These are phyloP conservation scores for Lateolabrax maculatus DNA, from an alignment of 2,797 vertebrate genomes.

Conservation along the genomic window DNA sequence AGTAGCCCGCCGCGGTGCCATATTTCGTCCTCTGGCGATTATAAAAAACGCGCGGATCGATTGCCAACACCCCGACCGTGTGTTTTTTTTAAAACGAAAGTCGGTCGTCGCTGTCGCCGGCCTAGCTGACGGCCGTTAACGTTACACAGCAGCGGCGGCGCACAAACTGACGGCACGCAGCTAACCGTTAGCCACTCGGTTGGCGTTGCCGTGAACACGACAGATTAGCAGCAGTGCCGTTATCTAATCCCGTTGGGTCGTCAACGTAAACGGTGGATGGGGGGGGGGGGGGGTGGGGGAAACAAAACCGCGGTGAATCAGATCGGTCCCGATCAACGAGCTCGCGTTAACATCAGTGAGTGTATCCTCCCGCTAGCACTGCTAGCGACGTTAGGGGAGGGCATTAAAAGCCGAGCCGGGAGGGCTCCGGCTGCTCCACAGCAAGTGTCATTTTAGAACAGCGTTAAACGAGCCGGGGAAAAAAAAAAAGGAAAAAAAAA, in stretches of 20 bases:
- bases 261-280: no score
- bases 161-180: constrained; percentile 44
- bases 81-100: constrained; percentile 41
- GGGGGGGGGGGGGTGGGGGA: no score
- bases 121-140: constrained; percentile 65
- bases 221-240: constrained; percentile 3
- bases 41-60: neutral
- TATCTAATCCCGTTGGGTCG: neutral
- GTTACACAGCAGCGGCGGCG: constrained; percentile 37
- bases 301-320: neutral
- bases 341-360: neutral
- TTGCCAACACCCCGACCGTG: constrained; percentile 5
- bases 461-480: neutral
- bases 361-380: constrained; percentile 45
- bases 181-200: constrained; percentile 26
- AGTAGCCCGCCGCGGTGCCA: fast-evolving
- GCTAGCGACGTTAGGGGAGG: constrained; percentile 68
- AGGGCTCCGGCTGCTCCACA: constrained; percentile 43
- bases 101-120: constrained; percentile 55
- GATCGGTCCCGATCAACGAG: neutral
- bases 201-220: constrained; percentile 22
- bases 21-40: fast-evolving
- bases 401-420: constrained; percentile 68
- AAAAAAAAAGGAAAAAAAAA: no score
- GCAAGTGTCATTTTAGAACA: constrained; percentile 26